These are phyloP conservation scores for Phyllotreta striolata DNA, from an alignment of 2,888 invertebrate species.

Conservation along the genomic window DNA sequence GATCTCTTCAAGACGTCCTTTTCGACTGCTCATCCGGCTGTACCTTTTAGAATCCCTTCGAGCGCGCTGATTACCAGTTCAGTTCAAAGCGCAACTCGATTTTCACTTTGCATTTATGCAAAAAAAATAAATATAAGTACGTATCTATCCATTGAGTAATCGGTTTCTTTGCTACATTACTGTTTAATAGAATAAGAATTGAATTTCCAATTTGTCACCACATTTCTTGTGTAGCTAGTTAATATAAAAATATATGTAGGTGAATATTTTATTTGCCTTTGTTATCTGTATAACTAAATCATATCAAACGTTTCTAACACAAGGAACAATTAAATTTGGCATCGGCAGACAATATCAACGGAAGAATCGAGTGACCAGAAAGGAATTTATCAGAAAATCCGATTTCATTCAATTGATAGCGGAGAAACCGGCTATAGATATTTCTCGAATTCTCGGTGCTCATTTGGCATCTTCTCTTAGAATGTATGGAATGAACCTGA, in stretches of 20 bases:
- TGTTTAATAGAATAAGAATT: too few relatives aligned
- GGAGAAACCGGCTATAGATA: slow-evolving; percentile 9
- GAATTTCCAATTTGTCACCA: too few relatives aligned
- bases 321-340: too few relatives aligned
- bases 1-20: slow-evolving; percentile 12
- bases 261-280: too few relatives aligned
- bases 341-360: too few relatives aligned
- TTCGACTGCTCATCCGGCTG: slow-evolving; percentile 5
- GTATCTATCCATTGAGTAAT: neutral
- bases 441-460: slow-evolving; percentile 22
- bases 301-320: too few relatives aligned
- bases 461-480: slow-evolving; percentile 29
- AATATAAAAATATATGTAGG: too few relatives aligned
- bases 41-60: slow-evolving; percentile 11
- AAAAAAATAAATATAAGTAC: neutral
- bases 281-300: too few relatives aligned
- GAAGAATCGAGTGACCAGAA: slow-evolving; percentile 8
- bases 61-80: slow-evolving; percentile 15
- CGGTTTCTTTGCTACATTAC: too few relatives aligned
- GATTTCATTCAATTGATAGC: slow-evolving; percentile 10
- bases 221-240: too few relatives aligned
- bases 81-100: slow-evolving; percentile 10
- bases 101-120: neutral
- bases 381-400: slow-evolving; percentile 11
- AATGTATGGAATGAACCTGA: slow-evolving; percentile 32